phyloP scores from a whole-genome alignment of 2,113 vertebrate species.

The Sturnira hondurensis region DNA sequence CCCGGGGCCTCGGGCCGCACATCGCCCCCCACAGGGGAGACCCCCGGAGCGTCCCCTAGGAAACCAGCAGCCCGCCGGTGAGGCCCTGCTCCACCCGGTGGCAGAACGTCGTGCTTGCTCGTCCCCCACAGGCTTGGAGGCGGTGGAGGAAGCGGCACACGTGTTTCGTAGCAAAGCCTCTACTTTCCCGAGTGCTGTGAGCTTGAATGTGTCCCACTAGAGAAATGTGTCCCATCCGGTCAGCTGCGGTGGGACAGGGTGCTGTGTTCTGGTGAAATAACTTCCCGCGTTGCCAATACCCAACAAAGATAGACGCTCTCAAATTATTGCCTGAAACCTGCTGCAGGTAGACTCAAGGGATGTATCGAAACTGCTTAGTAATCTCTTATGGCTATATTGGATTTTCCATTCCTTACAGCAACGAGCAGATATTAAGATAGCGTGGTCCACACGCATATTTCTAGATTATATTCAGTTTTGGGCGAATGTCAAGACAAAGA shows the following conservation, averaged over 20 bases:
- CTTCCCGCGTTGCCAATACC: not conserved
- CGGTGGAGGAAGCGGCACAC: not conserved
- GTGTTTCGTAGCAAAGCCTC: conserved; percentile 26
- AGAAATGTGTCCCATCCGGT: no score
- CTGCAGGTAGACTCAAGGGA: not conserved
- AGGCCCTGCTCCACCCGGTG: no score
- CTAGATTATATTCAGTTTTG: not conserved
- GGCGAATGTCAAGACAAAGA: not conserved
- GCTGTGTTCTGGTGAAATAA: conserved; percentile 31
- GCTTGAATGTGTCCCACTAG: conserved; percentile 41
- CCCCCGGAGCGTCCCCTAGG: not conserved
- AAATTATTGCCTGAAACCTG: not conserved
- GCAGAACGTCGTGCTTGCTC: no score
- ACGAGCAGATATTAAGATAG: not conserved
- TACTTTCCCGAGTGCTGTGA: not conserved
- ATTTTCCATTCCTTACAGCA: not conserved
- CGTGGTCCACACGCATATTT: not conserved
- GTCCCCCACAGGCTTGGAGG: not conserved
- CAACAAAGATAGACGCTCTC: conserved; percentile 2
- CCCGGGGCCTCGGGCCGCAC: not conserved
- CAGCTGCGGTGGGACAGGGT: not conserved
- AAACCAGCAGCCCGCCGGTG: not conserved
- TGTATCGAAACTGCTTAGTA: not conserved
- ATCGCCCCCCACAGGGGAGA: not conserved
- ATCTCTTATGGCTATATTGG: not conserved